Conservation (phyloP, 2,113 vertebrate genomes). For the Oxygymnocypris stewartii region DNA sequence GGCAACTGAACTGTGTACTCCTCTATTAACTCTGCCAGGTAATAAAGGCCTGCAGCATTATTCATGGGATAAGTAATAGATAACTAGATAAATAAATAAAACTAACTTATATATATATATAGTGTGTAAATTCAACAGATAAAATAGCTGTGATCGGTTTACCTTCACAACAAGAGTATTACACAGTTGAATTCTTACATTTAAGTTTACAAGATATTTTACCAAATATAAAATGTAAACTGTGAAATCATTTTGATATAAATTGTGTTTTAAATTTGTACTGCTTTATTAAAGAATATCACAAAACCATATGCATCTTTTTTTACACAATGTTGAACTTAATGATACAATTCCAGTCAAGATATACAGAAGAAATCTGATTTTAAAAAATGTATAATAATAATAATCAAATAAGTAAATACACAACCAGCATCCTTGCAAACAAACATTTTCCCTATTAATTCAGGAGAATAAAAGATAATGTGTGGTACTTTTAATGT, state of each 20-base stretch:
- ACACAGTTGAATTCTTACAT: background rate
- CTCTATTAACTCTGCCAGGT: slow-evolving; percentile 94
- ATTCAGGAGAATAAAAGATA: background rate
- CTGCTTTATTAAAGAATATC: slow-evolving; percentile 26
- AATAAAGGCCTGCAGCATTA: slow-evolving; percentile 89
- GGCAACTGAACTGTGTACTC: slow-evolving; percentile 92
- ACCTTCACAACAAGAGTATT: background rate
- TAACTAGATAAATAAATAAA: too few species aligned
- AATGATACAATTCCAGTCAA: background rate
- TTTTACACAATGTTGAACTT: background rate
- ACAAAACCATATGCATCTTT: slow-evolving; percentile 7
- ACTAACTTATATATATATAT: too few species aligned
- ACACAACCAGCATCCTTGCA: background rate
- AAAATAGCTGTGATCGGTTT: background rate
- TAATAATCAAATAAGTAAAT: background rate
- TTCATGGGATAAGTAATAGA: too few species aligned
- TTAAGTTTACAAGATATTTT: background rate
- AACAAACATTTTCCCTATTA: background rate
- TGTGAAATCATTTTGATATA: background rate
- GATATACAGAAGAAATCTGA: background rate
- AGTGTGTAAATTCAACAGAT: background rate
- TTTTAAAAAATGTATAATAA: background rate
- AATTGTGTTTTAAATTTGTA: background rate
- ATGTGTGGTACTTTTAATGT: background rate
- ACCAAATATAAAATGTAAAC: background rate